Evolutionary conservation across 35 echinoderm and acorn worm genomes (phyloP), one percentile per base, ranked within the genome.

Genomic region (Apostichopus parvimensis): DNA sequence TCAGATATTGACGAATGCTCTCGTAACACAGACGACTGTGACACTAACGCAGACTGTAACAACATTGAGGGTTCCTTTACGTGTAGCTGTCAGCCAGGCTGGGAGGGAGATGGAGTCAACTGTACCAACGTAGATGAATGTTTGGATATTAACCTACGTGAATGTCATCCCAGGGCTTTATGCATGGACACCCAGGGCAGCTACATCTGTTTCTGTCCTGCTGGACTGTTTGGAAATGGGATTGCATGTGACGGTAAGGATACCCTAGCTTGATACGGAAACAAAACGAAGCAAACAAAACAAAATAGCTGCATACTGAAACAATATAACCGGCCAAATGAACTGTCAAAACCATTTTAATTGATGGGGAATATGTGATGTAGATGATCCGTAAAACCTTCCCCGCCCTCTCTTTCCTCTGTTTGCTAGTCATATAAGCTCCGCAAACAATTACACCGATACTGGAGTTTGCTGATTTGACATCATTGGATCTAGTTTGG

Each of bases 1-100:
- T 59, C 87, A 98, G 96, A 98, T 78, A 98, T 98, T 58, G 76
- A 98, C 73, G 96, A 98, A 65, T 98, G 96, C 26, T 11, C 34
- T 9, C 83, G 86, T 13, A 77, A 92, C 26, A 20, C 90, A 0
- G 78, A 92, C 78, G 64, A 92, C 79, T 98, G 96, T 66, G 86
- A 93, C 18, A 17, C 21, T 4, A 80, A 92, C 75, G 94, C 94
- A 5, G 60, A 77, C 0, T 98, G 96, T 60, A 89, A 82, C 26
- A 95, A 98, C 79, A 85, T 90, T 0, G 53, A 25, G 14, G 96
- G 96, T 8, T 25, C 24, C 24, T 25, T 25, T 25, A 25, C 24
- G 24, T 25, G 24, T 25, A 25, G 24, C 24, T 25, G 96, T 78
- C 72, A 56, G 4, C 17, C 54, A 26, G 96, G 96, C 11, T 98